Percentiles rank a stretch among this genome's conserved stretches.
Conservation (phyloP, 2,797 vertebrate species). For the Masticophis lateralis region DNA sequence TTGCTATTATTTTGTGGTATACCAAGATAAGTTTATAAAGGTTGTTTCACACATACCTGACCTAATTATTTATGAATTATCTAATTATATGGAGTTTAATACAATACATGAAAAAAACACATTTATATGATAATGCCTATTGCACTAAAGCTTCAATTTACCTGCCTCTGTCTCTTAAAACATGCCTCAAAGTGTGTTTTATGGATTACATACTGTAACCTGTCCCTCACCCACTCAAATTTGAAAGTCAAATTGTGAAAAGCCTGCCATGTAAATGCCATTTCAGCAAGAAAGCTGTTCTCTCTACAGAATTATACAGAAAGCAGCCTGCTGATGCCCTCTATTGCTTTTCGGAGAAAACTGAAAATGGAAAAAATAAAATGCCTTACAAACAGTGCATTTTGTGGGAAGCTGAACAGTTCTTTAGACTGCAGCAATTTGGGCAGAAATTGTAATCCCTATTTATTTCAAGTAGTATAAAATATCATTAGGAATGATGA, state of each 20-base stretch:
- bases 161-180: constrained; percentile 7
- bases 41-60: neutral
- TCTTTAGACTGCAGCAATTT: neutral
- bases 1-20: neutral
- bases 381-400: neutral
- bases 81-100: constrained; percentile 16
- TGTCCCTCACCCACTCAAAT: neutral
- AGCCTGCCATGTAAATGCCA: neutral
- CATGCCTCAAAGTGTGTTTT: neutral
- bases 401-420: constrained; percentile 1
- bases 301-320: constrained; percentile 13
- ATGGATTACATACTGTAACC: constrained; percentile 6
- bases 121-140: constrained; percentile 7
- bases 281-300: constrained; percentile 8
- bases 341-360: constrained; percentile 39
- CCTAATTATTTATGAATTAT: neutral
- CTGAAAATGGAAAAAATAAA: constrained; percentile 10
- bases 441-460: neutral
- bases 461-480: neutral
- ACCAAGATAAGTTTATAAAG: neutral
- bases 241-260: neutral
- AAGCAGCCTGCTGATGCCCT: constrained; percentile 49
- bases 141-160: neutral
- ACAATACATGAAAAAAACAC: neutral
- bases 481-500: neutral